Conservation (phyloP, 2,797 vertebrate species). For the Tolypeutes matacus region DNA sequence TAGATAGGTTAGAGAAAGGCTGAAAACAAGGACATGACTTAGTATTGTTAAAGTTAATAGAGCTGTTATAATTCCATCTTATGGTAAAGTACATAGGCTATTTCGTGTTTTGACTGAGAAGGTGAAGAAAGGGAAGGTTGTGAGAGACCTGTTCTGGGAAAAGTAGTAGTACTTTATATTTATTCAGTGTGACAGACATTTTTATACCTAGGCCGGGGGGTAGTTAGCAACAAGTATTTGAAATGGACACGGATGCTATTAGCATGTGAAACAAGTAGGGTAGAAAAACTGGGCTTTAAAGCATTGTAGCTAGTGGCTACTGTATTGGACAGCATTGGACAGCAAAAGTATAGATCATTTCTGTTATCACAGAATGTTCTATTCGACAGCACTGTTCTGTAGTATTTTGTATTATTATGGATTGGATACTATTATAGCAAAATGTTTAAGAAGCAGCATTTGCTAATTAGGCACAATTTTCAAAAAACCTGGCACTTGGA, state of each 20-base stretch:
- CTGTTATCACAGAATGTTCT: neutral
- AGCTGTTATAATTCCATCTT: neutral
- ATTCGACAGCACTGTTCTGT: neutral
- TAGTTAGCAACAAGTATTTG: neutral
- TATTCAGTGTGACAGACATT: neutral
- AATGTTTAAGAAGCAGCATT: neutral
- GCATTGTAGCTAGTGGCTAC: neutral
- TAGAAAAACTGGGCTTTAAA: constrained; percentile 41
- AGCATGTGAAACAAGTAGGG: constrained; percentile 17
- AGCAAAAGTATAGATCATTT: neutral
- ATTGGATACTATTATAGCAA: neutral
- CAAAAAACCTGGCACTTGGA: constrained; percentile 1
- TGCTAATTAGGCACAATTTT: constrained; percentile 21
- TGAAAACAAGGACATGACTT: neutral
- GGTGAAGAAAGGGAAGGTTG: neutral
- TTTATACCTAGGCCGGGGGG: neutral
- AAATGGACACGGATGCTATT: neutral
- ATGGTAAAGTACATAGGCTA: neutral
- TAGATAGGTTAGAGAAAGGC: neutral
- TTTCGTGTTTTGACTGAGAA: neutral
- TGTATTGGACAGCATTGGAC: neutral
- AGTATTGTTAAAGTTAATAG: neutral
- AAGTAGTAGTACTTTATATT: neutral
- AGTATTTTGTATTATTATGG: neutral
- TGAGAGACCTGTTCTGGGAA: neutral